Base-by-base conservation (phyloP, 2,888 invertebrate genomes). In the Drosophila testacea region DNA sequence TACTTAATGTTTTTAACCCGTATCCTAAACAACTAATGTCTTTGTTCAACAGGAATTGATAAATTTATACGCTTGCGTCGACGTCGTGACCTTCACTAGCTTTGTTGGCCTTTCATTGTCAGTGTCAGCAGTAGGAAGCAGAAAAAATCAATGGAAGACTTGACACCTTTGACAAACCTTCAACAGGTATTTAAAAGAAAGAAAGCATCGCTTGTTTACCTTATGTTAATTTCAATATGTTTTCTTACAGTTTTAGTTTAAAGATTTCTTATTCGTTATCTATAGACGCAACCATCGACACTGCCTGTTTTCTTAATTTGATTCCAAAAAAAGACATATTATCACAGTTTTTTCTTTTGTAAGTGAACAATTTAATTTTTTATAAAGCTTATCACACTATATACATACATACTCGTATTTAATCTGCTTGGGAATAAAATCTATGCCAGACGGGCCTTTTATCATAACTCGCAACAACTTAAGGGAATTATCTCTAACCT, bases 101-200 rank as follows among this genome's bases (percentile, higher is more conserved):
- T 59, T 46, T 67, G 55, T 60, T 47, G 46, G 47, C 51, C 36
- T 42, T 39, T 83, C 87, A 83, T 74, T 86, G 81, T 63, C 87
- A 88, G 55, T 77, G 74, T 60, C 72, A 69, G 61, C 57, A 52
- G 22, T 30, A 42, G 13, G 66, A 72, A 47, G 38, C 11, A 38
- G 16, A 16, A 73, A 81, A 84, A 89, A 88, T 88, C 89, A 72
- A 90, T 90, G 90, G 90, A 90, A 74, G 90, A 90, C 77, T 69
- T 86, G 54, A 91, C 89, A 39, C 88, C 90, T 38, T 77, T 90
- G 64, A 81, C 84, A 6, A 81, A 80, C 68, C 81, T 90, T 79
- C 90, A 90, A 87, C 87, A 87, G 87, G 87, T 86, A 86, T 72
- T 66, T 11, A 50, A 44, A 60, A 51, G 42, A 44, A 42, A 50